These are phyloP conservation scores for Aethes cnicana DNA, from an alignment of 2,888 invertebrate genomes.

Conservation along the genomic window DNA sequence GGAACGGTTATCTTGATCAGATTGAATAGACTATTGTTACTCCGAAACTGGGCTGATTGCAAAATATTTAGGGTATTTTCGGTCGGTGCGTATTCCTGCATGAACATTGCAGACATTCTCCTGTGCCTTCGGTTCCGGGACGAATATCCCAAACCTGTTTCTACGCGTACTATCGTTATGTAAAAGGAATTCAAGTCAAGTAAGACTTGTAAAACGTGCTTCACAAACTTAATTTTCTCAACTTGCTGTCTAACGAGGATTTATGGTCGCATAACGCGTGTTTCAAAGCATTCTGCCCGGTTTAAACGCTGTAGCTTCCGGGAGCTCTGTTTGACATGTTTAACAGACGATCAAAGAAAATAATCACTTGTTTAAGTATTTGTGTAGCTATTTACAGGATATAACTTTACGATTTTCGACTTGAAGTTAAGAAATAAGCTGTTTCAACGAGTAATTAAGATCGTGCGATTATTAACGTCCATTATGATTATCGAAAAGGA, in stretches of 20 bases:
- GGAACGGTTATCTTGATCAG: constrained; percentile 15
- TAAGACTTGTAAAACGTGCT: not conserved
- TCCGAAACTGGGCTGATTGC: constrained; percentile 19
- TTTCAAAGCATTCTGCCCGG: no score
- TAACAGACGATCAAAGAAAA: no score
- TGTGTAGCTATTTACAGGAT: no score
- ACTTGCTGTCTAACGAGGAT: constrained; percentile 2
- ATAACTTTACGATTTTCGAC: no score
- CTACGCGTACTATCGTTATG: constrained; percentile 6
- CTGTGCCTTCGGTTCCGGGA: no score
- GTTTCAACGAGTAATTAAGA: not conserved
- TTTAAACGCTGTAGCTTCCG: no score
- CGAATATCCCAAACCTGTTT: no score
- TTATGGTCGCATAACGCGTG: not conserved
- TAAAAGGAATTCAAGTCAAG: constrained; percentile 4
- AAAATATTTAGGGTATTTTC: not conserved
- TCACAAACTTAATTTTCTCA: constrained; percentile 7
- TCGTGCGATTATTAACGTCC: not conserved
- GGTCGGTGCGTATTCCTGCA: no score
- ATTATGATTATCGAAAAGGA: constrained; percentile 16
- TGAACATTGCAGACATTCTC: no score
- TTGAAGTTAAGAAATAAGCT: no score
- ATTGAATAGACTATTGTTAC: constrained; percentile 26
- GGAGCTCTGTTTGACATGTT: no score
- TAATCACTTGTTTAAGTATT: no score